A percentile compares a stretch with the other conserved stretches of the same genome.
Evolutionary conservation across 2,888 invertebrate species (phyloP).

Genomic region (Muscina levida): DNA sequence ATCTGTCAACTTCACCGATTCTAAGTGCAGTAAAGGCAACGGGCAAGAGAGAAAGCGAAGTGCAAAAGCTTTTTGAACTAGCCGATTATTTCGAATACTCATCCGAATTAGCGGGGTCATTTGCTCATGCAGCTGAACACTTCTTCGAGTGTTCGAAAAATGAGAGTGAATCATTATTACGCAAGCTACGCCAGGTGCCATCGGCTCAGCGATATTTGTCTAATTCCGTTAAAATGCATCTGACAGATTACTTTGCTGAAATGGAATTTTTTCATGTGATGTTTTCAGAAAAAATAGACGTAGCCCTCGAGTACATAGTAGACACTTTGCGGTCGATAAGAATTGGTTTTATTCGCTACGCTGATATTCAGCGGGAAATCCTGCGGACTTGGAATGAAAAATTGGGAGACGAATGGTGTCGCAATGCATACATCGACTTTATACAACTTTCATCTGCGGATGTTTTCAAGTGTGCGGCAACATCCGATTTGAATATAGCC

Average conservation of each 20-base stretch:
- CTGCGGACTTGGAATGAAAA: conserved; percentile 69
- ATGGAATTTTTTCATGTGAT: conserved; percentile 76
- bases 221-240: conserved; percentile 69
- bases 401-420: conserved; percentile 69
- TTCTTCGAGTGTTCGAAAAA: conserved; percentile 73
- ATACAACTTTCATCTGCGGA: conserved; percentile 72
- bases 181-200: conserved; percentile 74
- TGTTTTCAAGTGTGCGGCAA: conserved; percentile 72
- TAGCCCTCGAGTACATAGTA: conserved; percentile 73
- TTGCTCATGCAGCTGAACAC: conserved; percentile 68
- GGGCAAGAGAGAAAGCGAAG: conserved; percentile 51
- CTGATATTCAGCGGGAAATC: conserved; percentile 71
- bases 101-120: conserved; percentile 67
- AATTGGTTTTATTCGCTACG: conserved; percentile 69
- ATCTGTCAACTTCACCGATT: conserved; percentile 72
- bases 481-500: conserved; percentile 68
- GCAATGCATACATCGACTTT: conserved; percentile 72
- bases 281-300: conserved; percentile 74
- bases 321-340: conserved; percentile 70
- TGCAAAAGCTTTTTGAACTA: conserved; percentile 68
- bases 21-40: conserved; percentile 62
- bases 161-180: conserved; percentile 71
- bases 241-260: conserved; percentile 76
- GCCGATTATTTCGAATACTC: conserved; percentile 69
- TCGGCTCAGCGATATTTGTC: conserved; percentile 68